These are phyloP conservation scores for Paracentrotus lividus DNA, from an alignment of 53 echinoderm and acorn worm genomes.

Conservation along the genomic window DNA sequence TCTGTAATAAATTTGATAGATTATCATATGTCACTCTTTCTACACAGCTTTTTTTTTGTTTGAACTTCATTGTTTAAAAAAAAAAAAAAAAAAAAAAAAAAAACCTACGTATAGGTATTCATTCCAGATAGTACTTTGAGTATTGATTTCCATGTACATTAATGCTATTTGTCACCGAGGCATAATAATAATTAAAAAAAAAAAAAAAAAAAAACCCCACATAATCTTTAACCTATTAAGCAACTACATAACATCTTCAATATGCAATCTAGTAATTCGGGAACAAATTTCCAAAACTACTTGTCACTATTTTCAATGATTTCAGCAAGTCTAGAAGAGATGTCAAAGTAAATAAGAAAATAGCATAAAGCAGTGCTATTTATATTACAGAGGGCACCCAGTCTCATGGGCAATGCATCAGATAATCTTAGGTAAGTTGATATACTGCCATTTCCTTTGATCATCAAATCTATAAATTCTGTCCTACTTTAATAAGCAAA, in stretches of 20 bases:
- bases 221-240: neutral
- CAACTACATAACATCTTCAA: neutral
- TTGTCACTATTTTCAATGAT: neutral
- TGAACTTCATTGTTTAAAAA: too few relatives aligned
- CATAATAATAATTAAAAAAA: too few relatives aligned
- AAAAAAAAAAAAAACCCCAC: too few relatives aligned
- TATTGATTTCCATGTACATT: too few relatives aligned
- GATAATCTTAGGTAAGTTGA: constrained; percentile 12
- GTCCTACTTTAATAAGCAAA: neutral
- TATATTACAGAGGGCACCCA: constrained; percentile 19
- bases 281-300: constrained; percentile 32
- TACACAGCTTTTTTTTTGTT: too few relatives aligned
- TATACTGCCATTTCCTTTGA: constrained; percentile 37
- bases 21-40: too few relatives aligned
- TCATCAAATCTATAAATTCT: neutral
- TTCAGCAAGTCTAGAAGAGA: neutral
- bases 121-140: too few relatives aligned
- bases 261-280: neutral
- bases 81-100: too few relatives aligned
- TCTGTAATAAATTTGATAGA: too few relatives aligned
- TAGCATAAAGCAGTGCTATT: neutral
- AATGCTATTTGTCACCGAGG: too few relatives aligned
- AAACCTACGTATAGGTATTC: too few relatives aligned
- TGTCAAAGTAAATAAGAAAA: constrained; percentile 28
- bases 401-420: constrained; percentile 33